Conservation (phyloP, 2,113 vertebrate genomes). For the Xenotilapia flavipinnis region DNA sequence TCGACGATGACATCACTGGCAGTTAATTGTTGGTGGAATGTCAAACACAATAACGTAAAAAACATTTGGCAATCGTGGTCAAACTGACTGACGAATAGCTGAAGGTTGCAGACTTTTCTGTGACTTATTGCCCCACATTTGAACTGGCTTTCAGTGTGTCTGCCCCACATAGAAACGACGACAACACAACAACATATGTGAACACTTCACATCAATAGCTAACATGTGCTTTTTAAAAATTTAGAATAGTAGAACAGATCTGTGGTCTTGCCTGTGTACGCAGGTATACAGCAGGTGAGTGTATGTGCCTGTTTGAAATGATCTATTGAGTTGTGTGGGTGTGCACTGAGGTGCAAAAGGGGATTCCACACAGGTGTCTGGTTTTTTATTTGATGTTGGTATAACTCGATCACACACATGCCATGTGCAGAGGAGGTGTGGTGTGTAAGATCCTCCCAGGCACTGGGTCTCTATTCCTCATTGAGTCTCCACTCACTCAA, state of each 20-base stretch:
- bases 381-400: background rate
- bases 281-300: background rate
- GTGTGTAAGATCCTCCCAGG: background rate
- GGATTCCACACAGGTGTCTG: background rate
- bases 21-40: background rate
- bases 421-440: background rate
- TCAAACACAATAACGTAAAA: background rate
- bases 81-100: background rate
- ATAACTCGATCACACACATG: background rate
- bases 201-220: background rate
- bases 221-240: background rate
- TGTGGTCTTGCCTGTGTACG: background rate
- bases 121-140: background rate
- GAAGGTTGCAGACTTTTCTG: background rate
- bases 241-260: background rate
- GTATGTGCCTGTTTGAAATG: background rate
- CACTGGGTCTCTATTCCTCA: slow-evolving; percentile 39
- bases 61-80: background rate
- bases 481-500: slow-evolving; percentile 6
- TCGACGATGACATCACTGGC: background rate
- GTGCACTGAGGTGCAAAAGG: background rate
- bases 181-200: background rate
- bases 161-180: background rate
- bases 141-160: background rate
- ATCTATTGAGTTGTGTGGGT: background rate